Evolutionary conservation across 2,113 vertebrate genomes (phyloP).

Genomic region (Podarcis raffonei): DNA sequence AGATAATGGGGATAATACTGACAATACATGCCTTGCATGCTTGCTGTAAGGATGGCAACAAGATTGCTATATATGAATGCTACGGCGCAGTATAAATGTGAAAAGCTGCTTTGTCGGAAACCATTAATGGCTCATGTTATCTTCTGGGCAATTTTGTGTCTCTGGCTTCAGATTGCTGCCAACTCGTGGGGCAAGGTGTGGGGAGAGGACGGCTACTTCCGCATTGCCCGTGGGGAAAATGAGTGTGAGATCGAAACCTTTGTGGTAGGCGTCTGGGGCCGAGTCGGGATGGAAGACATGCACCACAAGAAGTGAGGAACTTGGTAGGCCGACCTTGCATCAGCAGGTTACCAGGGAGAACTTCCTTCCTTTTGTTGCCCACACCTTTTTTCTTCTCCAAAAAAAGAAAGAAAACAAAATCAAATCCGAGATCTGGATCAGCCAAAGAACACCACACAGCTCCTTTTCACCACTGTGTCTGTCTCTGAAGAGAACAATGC

Average conservation of each 20-base stretch:
- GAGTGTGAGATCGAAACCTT: slow-evolving; percentile 96
- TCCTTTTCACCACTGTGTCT: neutral
- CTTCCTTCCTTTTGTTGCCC: neutral
- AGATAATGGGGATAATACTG: neutral
- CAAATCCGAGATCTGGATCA: neutral
- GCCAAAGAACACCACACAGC: neutral
- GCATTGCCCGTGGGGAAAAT: slow-evolving; percentile 89
- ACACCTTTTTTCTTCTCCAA: neutral
- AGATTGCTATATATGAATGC: neutral
- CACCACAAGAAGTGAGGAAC: slow-evolving; percentile 76
- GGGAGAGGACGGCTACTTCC: slow-evolving; percentile 92
- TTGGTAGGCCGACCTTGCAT: slow-evolving; percentile 51
- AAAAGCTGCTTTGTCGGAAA: neutral
- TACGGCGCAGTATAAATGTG: neutral
- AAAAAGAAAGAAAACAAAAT: neutral
- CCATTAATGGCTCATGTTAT: neutral
- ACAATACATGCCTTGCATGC: neutral
- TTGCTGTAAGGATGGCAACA: neutral
- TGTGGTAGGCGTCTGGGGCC: slow-evolving; percentile 94
- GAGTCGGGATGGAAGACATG: slow-evolving; percentile 95
- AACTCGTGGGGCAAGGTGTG: slow-evolving; percentile 96
- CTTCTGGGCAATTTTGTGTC: neutral
- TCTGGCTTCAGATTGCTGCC: slow-evolving; percentile 83
- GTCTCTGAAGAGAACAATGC: slow-evolving; percentile 12
- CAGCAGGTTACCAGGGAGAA: slow-evolving; percentile 18